Conservation (phyloP, 2,113 vertebrate species). For the Lanius ludovicianus region DNA sequence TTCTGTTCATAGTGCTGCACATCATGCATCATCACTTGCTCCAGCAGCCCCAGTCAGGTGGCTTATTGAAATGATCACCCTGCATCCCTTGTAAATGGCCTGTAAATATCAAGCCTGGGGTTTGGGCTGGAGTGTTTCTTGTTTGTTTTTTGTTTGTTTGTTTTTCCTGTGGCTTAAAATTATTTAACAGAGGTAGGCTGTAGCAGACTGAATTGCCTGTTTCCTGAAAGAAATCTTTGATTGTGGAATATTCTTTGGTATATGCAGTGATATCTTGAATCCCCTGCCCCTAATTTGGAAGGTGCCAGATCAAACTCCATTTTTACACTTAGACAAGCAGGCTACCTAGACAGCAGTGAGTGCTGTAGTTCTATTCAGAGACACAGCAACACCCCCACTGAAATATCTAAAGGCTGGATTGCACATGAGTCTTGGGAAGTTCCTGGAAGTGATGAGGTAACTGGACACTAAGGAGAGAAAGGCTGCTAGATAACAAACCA, state of each 20-base stretch:
- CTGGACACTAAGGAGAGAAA: neutral
- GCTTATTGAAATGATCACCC: neutral
- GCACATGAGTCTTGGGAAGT: neutral
- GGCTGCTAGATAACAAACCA: neutral
- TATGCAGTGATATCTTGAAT: neutral
- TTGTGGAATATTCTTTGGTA: neutral
- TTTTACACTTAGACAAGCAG: neutral
- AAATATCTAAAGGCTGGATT: neutral
- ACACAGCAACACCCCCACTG: neutral
- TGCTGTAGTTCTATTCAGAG: fast-evolving
- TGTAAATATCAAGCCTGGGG: neutral
- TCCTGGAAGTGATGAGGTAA: neutral
- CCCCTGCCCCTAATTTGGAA: neutral
- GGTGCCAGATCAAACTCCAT: neutral
- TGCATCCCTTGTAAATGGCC: neutral
- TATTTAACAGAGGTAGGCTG: neutral
- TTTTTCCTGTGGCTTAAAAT: neutral
- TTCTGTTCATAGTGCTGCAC: neutral
- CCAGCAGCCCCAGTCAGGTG: neutral
- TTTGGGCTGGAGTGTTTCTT: neutral
- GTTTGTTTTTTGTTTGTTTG: neutral
- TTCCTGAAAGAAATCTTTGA: neutral
- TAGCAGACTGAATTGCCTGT: neutral
- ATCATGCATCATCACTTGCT: neutral
- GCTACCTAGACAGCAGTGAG: neutral